Conservation (phyloP, 1,140 invertebrate species). For the Penaeus japonicus region DNA sequence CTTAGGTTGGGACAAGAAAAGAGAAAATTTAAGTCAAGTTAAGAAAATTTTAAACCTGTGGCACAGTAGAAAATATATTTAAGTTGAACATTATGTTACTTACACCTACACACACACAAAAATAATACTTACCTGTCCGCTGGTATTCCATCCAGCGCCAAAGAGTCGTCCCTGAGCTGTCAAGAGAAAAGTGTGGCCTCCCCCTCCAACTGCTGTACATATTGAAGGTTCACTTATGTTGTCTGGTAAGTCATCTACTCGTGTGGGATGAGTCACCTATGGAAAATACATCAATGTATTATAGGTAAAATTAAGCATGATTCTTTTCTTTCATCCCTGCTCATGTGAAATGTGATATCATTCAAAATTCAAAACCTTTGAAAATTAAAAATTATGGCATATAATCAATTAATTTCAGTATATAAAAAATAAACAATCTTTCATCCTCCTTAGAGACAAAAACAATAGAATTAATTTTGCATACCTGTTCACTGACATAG, state of each 20-base stretch:
- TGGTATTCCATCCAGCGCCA: conserved; percentile 47
- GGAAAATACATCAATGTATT: neutral
- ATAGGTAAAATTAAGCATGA: neutral
- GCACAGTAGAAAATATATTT: too few relatives aligned
- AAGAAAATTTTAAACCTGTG: too few relatives aligned
- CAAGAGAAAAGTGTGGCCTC: conserved; percentile 77
- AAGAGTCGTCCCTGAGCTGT: conserved; percentile 68
- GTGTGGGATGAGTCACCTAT: conserved; percentile 66
- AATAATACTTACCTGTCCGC: conserved; percentile 31
- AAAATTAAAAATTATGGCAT: neutral
- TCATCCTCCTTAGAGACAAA: neutral
- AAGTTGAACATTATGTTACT: too few relatives aligned
- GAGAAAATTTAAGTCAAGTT: too few relatives aligned
- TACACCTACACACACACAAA: neutral
- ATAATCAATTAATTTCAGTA: neutral
- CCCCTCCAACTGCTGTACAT: conserved; percentile 75
- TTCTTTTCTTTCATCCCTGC: neutral
- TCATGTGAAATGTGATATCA: too few relatives aligned
- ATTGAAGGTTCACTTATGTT: conserved; percentile 66
- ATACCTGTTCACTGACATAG: conserved; percentile 73
- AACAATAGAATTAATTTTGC: neutral
- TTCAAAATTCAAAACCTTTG: neutral
- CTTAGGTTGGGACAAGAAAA: too few relatives aligned
- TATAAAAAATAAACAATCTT: neutral
- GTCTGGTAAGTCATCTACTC: conserved; percentile 65